Evolutionary conservation across 2,797 vertebrate species (phyloP).

Genomic region (Holocentrus rufus): DNA sequence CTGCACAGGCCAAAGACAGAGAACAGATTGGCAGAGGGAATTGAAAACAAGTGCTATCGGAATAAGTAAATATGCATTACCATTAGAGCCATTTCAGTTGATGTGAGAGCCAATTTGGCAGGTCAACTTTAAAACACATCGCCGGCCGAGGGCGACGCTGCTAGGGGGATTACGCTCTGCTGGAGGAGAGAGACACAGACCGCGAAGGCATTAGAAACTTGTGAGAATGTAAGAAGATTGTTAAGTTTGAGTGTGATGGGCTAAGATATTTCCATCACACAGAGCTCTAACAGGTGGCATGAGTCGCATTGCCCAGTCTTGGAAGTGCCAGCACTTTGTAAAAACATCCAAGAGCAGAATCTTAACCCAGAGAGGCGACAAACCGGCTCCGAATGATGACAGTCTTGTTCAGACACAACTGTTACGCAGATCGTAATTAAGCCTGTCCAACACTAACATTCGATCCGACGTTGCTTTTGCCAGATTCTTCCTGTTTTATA

Average conservation of each 20-base stretch:
- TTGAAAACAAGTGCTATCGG: constrained; percentile 72
- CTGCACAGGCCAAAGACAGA: constrained; percentile 66
- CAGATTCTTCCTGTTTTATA: constrained; percentile 40
- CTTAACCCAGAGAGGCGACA: constrained; percentile 48
- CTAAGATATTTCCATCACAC: constrained; percentile 48
- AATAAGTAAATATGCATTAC: constrained; percentile 70
- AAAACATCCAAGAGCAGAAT: constrained; percentile 51
- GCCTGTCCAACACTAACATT: constrained; percentile 11
- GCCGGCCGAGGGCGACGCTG: constrained; percentile 60
- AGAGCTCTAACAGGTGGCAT: constrained; percentile 56
- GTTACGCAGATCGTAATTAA: constrained; percentile 16
- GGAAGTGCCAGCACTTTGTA: constrained; percentile 37
- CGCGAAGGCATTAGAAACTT: constrained; percentile 44
- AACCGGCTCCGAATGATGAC: constrained; percentile 10
- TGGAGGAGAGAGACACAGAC: constrained; percentile 46
- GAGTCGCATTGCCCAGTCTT: constrained; percentile 54
- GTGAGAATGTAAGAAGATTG: constrained; percentile 54
- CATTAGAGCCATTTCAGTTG: constrained; percentile 63
- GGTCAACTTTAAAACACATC: constrained; percentile 41
- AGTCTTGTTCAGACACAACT: constrained; percentile 9
- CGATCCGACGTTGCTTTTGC: constrained; percentile 1
- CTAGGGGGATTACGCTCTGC: constrained; percentile 32
- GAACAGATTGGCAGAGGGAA: constrained; percentile 67
- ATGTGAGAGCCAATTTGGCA: constrained; percentile 65
- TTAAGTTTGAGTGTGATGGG: constrained; percentile 53